Conservation (phyloP, 2,113 vertebrate species). For the Neopipo cinnamomea region DNA sequence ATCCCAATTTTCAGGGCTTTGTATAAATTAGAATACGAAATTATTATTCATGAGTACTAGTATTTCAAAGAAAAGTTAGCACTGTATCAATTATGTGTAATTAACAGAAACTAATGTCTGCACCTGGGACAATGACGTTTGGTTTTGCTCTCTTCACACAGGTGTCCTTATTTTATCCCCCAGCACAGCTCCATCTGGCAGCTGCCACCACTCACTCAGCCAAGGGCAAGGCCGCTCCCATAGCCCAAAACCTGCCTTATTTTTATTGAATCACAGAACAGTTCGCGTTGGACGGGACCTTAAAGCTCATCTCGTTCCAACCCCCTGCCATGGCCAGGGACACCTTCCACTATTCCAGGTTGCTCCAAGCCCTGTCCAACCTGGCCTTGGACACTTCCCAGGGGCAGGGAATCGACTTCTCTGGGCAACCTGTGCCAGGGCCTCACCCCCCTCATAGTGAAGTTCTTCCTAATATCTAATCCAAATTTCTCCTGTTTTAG, state of each 20-base stretch:
- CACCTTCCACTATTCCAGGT: not conserved
- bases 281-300: not conserved
- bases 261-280: not conserved
- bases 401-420: not conserved
- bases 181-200: rapidly evolving
- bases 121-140: rapidly evolving
- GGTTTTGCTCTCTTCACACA: not conserved
- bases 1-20: not conserved
- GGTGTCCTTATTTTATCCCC: not conserved
- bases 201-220: rapidly evolving
- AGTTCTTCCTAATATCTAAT: not conserved
- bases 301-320: not conserved
- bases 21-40: not conserved
- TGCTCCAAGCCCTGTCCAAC: not conserved
- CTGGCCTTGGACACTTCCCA: not conserved
- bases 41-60: not conserved
- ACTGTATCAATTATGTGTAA: not conserved
- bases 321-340: rapidly evolving
- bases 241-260: not conserved
- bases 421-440: not conserved
- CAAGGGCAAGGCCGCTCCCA: rapidly evolving
- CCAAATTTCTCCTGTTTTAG: not conserved
- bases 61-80: not conserved
- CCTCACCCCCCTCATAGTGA: not conserved
- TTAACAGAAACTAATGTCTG: not conserved